A percentile compares a stretch with the other conserved stretches of the same genome.
Conservation (phyloP, 2,113 vertebrate genomes). For the Oryzias curvinotus region DNA sequence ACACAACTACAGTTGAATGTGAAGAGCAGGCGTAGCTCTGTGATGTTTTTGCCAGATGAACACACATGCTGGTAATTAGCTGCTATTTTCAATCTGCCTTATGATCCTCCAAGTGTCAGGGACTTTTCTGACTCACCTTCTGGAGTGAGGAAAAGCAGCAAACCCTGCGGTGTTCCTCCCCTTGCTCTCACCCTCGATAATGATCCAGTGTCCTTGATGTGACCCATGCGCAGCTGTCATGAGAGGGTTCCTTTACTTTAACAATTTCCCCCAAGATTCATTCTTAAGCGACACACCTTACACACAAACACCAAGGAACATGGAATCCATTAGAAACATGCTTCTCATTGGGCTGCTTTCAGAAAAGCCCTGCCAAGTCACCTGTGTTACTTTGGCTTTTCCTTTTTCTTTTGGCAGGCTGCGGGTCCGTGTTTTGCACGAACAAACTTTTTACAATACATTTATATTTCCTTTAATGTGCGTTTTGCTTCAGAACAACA, state of each 20-base stretch:
- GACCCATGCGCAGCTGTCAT: slow-evolving; percentile 59
- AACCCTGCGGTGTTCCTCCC: slow-evolving; percentile 4
- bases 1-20: slow-evolving; percentile 29
- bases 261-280: slow-evolving; percentile 5
- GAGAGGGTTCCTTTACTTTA: slow-evolving; percentile 41
- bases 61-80: slow-evolving; percentile 60
- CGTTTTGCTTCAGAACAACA: slow-evolving; percentile 21
- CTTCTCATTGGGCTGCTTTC: too few species aligned
- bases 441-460: slow-evolving; percentile 5
- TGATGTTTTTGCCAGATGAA: slow-evolving; percentile 49
- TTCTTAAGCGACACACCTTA: too few species aligned
- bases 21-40: slow-evolving; percentile 26
- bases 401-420: slow-evolving; percentile 32
- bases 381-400: slow-evolving; percentile 43
- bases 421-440: slow-evolving; percentile 34
- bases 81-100: slow-evolving; percentile 38
- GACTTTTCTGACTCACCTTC: slow-evolving; percentile 57
- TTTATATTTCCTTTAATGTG: slow-evolving; percentile 9
- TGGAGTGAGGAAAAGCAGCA: slow-evolving; percentile 54
- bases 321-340: too few species aligned
- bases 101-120: slow-evolving; percentile 38
- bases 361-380: slow-evolving; percentile 39
- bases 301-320: too few species aligned
- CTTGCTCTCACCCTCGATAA: slow-evolving; percentile 38
- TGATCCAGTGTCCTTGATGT: slow-evolving; percentile 59